These are phyloP conservation scores for Eupithecia vulgata DNA, from an alignment of 2,888 invertebrate genomes.

Conservation along the genomic window DNA sequence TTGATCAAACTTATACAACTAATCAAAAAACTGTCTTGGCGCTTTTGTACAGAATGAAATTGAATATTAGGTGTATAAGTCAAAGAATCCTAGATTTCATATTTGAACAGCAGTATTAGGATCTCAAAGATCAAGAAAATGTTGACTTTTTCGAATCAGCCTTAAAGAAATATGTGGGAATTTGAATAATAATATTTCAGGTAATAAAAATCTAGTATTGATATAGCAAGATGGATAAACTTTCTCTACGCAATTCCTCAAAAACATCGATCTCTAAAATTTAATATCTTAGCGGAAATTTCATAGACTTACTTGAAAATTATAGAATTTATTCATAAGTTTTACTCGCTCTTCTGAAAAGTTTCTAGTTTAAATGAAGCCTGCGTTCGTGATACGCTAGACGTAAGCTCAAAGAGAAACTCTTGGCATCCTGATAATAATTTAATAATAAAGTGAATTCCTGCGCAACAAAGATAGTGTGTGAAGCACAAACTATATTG, in stretches of 20 bases:
- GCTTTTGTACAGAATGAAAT: too few relatives aligned
- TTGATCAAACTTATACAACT: too few relatives aligned
- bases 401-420: constrained; percentile 46
- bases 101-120: too few relatives aligned
- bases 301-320: neutral
- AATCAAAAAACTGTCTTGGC: too few relatives aligned
- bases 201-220: neutral
- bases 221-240: neutral
- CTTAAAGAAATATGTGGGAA: neutral
- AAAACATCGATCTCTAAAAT: neutral
- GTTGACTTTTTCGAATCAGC: too few relatives aligned
- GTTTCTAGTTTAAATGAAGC: constrained; percentile 31
- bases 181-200: neutral
- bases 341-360: constrained; percentile 22
- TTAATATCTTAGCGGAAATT: neutral
- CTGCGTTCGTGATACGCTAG: constrained; percentile 34
- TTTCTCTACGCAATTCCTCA: neutral
- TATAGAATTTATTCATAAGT: constrained; percentile 16
- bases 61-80: too few relatives aligned
- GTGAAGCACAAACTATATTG: constrained; percentile 24
- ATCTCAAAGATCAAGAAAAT: too few relatives aligned
- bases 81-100: too few relatives aligned
- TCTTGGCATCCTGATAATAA: constrained; percentile 68
- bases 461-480: constrained; percentile 53
- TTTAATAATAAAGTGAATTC: constrained; percentile 73